These are phyloP conservation scores for Leptatherina wallacei DNA, from an alignment of 2,797 vertebrate species.

Conservation along the genomic window DNA sequence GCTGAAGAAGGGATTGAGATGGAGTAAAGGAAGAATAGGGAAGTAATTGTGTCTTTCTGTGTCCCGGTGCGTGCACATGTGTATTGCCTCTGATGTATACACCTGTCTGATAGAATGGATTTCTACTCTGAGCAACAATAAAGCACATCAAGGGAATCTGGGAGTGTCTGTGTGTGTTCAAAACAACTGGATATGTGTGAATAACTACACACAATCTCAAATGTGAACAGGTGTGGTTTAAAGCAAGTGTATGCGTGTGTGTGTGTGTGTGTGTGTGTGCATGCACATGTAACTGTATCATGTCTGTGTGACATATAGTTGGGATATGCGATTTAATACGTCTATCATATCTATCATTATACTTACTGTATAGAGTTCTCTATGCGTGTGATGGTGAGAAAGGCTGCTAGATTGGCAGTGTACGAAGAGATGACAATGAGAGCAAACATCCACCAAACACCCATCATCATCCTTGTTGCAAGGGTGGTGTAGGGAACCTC, in stretches of 20 bases:
- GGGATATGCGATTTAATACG: no score
- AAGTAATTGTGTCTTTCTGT: conserved; percentile 18
- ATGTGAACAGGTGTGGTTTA: neutral
- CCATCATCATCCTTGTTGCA: conserved; percentile 99
- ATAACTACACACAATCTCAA: conserved; percentile 15
- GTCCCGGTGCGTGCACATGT: conserved; percentile 1
- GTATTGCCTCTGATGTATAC: conserved; percentile 22
- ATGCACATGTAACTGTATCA: neutral
- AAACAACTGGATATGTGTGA: conserved; percentile 25
- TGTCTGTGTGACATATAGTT: neutral
- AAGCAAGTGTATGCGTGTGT: neutral
- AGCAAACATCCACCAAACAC: conserved; percentile 98
- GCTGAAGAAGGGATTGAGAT: conserved; percentile 10
- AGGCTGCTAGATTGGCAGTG: conserved; percentile 96
- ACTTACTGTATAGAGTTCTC: conserved; percentile 99
- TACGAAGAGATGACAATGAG: conserved; percentile 99
- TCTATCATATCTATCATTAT: neutral
- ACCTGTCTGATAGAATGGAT: conserved; percentile 31
- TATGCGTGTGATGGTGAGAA: conserved; percentile 97
- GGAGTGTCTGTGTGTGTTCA: conserved; percentile 21
- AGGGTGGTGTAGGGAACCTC: conserved; percentile 98
- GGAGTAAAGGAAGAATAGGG: conserved; percentile 4
- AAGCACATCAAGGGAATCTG: conserved; percentile 20
- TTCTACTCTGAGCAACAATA: conserved; percentile 28
- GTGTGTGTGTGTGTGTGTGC: neutral